Evolutionary conservation across 2,113 vertebrate species (phyloP).

Genomic region (Coreoperca whiteheadi): DNA sequence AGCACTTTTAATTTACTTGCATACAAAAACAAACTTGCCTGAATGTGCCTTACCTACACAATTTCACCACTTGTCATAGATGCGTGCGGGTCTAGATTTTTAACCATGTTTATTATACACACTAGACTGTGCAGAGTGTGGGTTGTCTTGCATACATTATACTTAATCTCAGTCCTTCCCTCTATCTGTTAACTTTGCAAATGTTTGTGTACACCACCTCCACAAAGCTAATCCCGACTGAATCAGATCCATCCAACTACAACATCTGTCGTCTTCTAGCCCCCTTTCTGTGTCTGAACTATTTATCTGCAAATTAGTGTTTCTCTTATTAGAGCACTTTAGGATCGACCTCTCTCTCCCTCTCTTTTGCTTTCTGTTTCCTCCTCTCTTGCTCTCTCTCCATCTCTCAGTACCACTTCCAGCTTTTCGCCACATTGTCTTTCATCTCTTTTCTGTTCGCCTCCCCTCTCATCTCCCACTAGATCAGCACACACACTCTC

Average conservation of each 20-base stretch:
- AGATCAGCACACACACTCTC: slow-evolving; percentile 17
- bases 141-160: background rate
- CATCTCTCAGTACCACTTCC: slow-evolving; percentile 42
- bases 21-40: background rate
- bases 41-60: background rate
- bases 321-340: slow-evolving; percentile 56
- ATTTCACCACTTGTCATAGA: background rate
- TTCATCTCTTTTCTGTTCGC: slow-evolving; percentile 54
- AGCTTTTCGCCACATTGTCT: slow-evolving; percentile 53
- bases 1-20: background rate
- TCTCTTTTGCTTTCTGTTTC: slow-evolving; percentile 4
- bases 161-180: background rate
- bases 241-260: slow-evolving; percentile 12
- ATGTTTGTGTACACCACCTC: slow-evolving; percentile 1
- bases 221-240: background rate
- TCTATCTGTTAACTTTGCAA: background rate
- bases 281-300: slow-evolving; percentile 6
- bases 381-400: slow-evolving; percentile 31
- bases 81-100: background rate
- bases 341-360: slow-evolving; percentile 19
- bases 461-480: slow-evolving; percentile 43
- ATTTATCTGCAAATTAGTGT: slow-evolving; percentile 51
- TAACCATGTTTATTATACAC: background rate
- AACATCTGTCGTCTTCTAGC: slow-evolving; percentile 28
- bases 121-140: background rate